A percentile compares a stretch with the other conserved stretches of the same genome.
Evolutionary conservation across 2,113 vertebrate genomes (phyloP).

Genomic region (Micromys minutus): DNA sequence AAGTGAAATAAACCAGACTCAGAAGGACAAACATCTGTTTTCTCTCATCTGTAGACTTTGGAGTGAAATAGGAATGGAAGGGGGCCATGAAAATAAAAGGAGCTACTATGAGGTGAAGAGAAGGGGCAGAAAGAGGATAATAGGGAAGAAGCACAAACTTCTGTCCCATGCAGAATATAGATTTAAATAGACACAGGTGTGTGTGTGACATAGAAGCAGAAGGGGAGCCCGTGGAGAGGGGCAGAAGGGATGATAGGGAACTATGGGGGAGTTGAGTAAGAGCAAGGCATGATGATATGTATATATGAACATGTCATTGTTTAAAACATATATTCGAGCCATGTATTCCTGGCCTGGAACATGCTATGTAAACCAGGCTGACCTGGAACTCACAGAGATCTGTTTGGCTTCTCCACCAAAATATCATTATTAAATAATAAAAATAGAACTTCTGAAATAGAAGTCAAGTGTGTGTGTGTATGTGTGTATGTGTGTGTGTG

Average conservation of each 20-base stretch:
- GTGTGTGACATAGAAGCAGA: neutral
- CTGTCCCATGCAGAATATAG: neutral
- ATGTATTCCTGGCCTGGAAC: neutral
- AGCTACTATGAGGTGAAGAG: neutral
- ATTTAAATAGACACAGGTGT: neutral
- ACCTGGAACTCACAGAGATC: neutral
- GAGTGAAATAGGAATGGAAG: neutral
- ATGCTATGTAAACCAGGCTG: neutral
- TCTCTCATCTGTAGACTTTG: neutral
- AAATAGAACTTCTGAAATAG: neutral
- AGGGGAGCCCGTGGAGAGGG: neutral
- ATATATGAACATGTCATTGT: neutral
- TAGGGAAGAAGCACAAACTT: neutral
- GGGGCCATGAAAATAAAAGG: no score
- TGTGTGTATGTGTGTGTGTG: neutral
- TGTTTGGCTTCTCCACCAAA: neutral
- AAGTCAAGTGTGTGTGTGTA: neutral
- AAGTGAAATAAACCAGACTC: slow-evolving; percentile 15
- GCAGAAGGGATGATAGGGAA: neutral
- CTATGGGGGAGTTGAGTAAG: neutral
- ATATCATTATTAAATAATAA: neutral
- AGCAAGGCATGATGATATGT: neutral
- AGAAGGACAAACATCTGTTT: neutral
- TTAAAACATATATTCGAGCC: neutral
- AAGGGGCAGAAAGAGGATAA: neutral